Base-by-base conservation (phyloP, 2,797 vertebrate species). In the Pangasius sanitwongsei region DNA sequence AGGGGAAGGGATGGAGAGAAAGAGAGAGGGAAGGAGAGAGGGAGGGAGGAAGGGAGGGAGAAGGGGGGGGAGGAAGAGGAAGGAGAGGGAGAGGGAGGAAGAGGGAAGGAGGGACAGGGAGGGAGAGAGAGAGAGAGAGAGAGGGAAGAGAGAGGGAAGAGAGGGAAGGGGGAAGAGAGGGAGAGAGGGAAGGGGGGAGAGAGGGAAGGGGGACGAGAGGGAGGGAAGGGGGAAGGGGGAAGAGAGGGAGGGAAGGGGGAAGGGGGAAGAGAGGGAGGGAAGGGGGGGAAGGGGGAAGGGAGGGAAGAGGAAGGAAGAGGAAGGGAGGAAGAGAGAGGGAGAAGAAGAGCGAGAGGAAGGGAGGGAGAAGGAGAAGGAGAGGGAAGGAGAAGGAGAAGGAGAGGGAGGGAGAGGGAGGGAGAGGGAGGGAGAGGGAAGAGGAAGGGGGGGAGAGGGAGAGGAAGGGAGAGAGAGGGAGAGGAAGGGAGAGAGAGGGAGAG, bases 401-500 rank as follows among this genome's bases (percentile, higher is more conserved):
- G 41, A 44, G 41, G 5, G 5, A 6, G 41, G 0, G 5, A 6
- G 41, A 6, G 6, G 0, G 6, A 6, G 6, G 6, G 41, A 6
- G 0, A 2, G 41, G 0, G 41, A 6, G 0, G 0, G 0, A 6
- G 6, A 6, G 41, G 41, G 6, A 44, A 2, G 41, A 6, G 6
- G 0, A 0, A 6, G 5, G 6, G 41, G 3, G 6, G 0, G 6
- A 6, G 41, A 2, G 6, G 6, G 6, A 6, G 0, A 0, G 5
- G 41, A 1, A 1, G 41, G 5, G 1, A 6, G 41, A 1, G 5
- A 6, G 5, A 6, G 41, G 41, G 4, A 44, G 5, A 1, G 0
- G 0, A 6, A 6, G 41, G 4, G 5, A 6, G 41, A 1, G 5
- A 44, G 41, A 6, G 41, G 5, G 4, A 6, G 41, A 6, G 41